phyloP scores from a whole-genome alignment of 2,113 vertebrate species.

The Cyanocitta stelleri region DNA sequence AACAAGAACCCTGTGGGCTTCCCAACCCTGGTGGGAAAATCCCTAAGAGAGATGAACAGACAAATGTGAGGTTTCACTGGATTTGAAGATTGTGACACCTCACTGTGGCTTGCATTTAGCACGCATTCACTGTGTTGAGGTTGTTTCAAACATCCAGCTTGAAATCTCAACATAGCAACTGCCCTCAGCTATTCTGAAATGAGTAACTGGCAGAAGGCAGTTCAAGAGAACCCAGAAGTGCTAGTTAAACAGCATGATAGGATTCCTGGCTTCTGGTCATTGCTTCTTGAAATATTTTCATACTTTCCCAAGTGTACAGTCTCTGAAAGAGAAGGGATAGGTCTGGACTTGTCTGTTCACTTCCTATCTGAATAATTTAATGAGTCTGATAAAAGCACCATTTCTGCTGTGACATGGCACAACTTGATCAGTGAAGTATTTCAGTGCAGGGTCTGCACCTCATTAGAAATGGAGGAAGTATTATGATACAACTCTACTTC shows the following conservation, averaged over 20 bases:
- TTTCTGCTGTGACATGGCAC: not conserved
- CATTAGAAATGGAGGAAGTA: not conserved
- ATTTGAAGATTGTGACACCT: not conserved
- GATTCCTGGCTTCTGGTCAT: not conserved
- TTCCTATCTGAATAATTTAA: not conserved
- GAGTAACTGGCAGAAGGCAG: not conserved
- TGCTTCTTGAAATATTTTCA: not conserved
- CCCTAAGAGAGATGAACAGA: not conserved
- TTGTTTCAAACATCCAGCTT: not conserved
- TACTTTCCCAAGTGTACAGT: not conserved
- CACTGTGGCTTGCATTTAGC: not conserved
- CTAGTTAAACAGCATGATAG: not conserved
- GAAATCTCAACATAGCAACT: not conserved
- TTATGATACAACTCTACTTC: not conserved
- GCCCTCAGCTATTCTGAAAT: not conserved
- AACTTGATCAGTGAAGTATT: not conserved
- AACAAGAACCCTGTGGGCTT: not conserved
- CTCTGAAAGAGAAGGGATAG: not conserved
- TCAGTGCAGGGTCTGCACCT: not conserved
- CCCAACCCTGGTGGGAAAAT: not conserved
- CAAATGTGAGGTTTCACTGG: not conserved
- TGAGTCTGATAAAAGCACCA: not conserved
- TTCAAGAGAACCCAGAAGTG: not conserved
- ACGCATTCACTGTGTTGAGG: fast-evolving
- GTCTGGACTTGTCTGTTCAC: not conserved